Evolutionary conservation across 2,113 vertebrate species (phyloP), one percentile per base, ranked within the genome.

Genomic region (Columba livia): DNA sequence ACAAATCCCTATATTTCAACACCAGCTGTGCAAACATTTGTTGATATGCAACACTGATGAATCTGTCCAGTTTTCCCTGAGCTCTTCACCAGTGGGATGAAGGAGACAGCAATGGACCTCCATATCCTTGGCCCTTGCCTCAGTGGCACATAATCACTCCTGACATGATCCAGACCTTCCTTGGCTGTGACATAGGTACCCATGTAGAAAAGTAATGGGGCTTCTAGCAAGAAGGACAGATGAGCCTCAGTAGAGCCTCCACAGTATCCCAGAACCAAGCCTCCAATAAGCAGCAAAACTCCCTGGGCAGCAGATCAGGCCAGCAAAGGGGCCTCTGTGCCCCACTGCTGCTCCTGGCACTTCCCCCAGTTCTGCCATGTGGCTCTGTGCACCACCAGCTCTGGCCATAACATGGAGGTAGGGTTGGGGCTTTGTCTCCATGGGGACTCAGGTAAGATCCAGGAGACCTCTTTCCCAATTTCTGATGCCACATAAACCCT

Each of bases 311-410:
- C 25, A 67, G 34, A 53, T 60, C 25, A 42, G 32, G 25, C 7
- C 31, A 67, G 7, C 1, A 1, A 62, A 67, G 28, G 5, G 14
- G 1, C 15, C 10, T 51, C 16, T 36, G 15, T 32, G 25, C 10
- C 32, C 9, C 10, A 23, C 1, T 53, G 54, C 7, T 81, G 24
- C 6, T 21, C 12, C 28, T 58, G 21, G 9, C 1, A 1, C 42
- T 23, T 79, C 21, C 5, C 4, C 9, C 5, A 50, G 16, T 0
- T 2, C 47, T 71, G 38, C 21, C 2, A 0, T 13, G 5, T 47
- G 58, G 14, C 50, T 66, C 21, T 0, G 0, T 53, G 29, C 4
- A 14, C 40, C 38, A 25, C 12, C 29, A n/a, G 9, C 32, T 77
- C 48, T 83, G 54, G 16, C 19, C 19, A 17, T 48, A 61, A 18